Evolutionary conservation across 2,797 vertebrate genomes (phyloP), one percentile per base, ranked within the genome.

Genomic region (Scyliorhinus canicula): DNA sequence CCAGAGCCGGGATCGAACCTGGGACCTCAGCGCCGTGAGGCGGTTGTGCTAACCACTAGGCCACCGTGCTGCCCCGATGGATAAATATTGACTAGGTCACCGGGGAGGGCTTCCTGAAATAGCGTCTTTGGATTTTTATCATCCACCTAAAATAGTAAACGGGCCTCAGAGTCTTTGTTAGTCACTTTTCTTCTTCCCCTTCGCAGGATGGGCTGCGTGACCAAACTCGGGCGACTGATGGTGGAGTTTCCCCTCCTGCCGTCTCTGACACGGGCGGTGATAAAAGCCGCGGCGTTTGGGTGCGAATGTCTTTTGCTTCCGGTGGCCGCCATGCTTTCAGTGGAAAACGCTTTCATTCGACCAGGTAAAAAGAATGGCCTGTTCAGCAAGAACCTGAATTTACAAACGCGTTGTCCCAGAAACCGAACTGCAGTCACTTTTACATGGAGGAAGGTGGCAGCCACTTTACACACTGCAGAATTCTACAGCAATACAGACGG

Each of bases 261-360:
- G 24, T 98, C 98, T 95, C 97, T 99, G 95, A 98, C 98, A 65
- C 98, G 98, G 96, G 98, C 98, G 21, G 95, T 99, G 95, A 97
- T 99, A 31, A 99, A 98, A 97, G 98, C 99, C 12, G 98, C 98
- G 14, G 97, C 98, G 28, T 96, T 98, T 0, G 97, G 97, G 95
- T 99, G 98, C 96, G 97, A 99, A 96, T 98, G 99, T 95, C 96
- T 99, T 57, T 97, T 99, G 95, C 98, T 99, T n/a, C 98, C 99
- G 44, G 98, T 99, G 95, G 99, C 99, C 0, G 98, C 99, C 95
- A 99, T 99, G 99, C 96, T 99, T 35, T 99, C 99, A 0, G 99
- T 99, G 95, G 99, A 99, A 96, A 99, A 99, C 69, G 98, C 99
- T 96, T 99, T 99, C 96, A 99, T 99, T 96, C 98, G 98, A 57